Base-by-base conservation (phyloP, 2,113 vertebrate species). In the Machaerirhynchus nigripectus region DNA sequence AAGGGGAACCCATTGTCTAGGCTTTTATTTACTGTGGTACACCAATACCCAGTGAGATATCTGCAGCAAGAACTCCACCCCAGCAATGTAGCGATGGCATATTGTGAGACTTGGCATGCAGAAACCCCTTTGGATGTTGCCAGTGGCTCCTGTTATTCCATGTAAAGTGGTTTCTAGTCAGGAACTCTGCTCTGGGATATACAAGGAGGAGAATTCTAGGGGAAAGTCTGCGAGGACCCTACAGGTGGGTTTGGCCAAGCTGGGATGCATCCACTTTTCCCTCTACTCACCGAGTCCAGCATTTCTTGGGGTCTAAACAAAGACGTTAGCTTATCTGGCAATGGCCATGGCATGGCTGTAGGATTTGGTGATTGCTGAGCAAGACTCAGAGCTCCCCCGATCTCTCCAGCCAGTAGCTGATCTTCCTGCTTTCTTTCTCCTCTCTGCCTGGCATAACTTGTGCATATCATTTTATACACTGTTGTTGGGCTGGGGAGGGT, bases 1-100 rank as follows among this genome's bases (percentile, higher is more conserved):
- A 67, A 53, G 15, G 28, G 31, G 23, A 91, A 65, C n/a, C 23
- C 4, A 4, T 31, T 87, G 31, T 37, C 26, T 16, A 64, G 56
- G n/a, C 40, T 86, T 96, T 95, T 92, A 96, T 95, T 96, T 55
- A 75, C 22, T 15, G 33, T 57, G 65, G 53, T 60, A 92, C 68
- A 69, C 42, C 80, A 71, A 81, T 18, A 71, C 12, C 44, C 61
- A 87, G 73, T 0, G 0, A 93, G 39, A 42, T 18, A 56, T 24
- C 50, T 79, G 59, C 67, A 92, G 75, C 37, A 88, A 37, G 60
- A 95, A 35, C 56, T 81, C 56, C 50, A 84, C 27, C n/a, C 33
- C 55, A 93, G 55, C 61, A 90, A 76, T 0, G 0, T 10, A 68
- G 49, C 75, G 65, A 76, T 22, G 55, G 46, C 50, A 71, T 50